phyloP scores from a whole-genome alignment of 1,140 invertebrate genomes.

The Ceratoteleas bidentatus region DNA sequence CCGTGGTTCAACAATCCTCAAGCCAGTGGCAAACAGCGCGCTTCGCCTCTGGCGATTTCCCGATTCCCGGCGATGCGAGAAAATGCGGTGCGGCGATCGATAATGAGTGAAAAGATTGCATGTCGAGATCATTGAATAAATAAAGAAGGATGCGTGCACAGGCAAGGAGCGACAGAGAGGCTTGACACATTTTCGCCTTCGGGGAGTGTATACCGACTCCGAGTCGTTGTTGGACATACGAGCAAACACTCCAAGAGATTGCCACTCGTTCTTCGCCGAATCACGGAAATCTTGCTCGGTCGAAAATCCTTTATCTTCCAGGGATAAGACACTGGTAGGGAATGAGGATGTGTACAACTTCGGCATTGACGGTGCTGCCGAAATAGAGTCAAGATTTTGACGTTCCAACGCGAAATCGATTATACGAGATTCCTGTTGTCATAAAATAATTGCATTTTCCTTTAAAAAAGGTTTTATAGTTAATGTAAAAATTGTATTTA shows the following conservation, averaged over 20 bases:
- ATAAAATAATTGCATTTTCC: no score
- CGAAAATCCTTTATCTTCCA: slow-evolving; percentile 47
- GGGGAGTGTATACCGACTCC: slow-evolving; percentile 39
- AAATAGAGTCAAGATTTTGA: slow-evolving; percentile 2
- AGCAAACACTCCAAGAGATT: slow-evolving; percentile 76
- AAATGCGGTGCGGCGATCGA: slow-evolving; percentile 53
- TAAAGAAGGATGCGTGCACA: slow-evolving; percentile 35
- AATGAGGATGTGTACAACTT: slow-evolving; percentile 5
- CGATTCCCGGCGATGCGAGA: slow-evolving; percentile 55
- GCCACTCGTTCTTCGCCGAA: slow-evolving; percentile 49
- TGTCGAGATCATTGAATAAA: slow-evolving; percentile 62
- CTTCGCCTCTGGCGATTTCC: slow-evolving; percentile 71
- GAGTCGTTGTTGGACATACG: slow-evolving; percentile 70
- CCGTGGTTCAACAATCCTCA: slow-evolving; percentile 80
- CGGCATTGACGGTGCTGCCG: neutral
- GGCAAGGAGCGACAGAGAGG: slow-evolving; percentile 31
- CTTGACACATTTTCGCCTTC: slow-evolving; percentile 61
- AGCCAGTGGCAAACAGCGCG: slow-evolving; percentile 75
- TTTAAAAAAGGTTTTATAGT: no score
- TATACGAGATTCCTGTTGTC: no score
- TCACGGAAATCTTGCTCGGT: slow-evolving; percentile 36
- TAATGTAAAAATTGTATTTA: no score
- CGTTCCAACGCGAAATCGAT: neutral
- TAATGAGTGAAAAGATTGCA: slow-evolving; percentile 63
- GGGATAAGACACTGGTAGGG: neutral